Evolutionary conservation across 2,888 invertebrate species (phyloP).

Genomic region (Lottia scabra): DNA sequence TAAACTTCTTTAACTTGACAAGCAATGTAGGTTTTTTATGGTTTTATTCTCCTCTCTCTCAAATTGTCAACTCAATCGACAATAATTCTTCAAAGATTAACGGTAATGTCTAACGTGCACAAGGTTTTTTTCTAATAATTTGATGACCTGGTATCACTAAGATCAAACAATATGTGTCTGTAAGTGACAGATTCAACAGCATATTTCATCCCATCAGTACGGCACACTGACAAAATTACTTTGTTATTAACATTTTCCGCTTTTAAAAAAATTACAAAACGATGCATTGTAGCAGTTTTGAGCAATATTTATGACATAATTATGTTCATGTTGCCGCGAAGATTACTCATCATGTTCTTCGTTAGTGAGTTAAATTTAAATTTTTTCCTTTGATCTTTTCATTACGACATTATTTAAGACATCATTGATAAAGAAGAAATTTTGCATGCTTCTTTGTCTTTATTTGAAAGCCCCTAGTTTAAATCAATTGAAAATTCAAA

Average conservation of each 20-base stretch:
- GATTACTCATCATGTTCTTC: constrained; percentile 1
- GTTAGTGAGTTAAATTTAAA: constrained; percentile 4
- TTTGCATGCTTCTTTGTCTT: not conserved
- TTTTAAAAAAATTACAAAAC: not conserved
- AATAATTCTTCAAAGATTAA: not conserved
- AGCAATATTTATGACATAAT: not conserved
- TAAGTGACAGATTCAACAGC: not conserved
- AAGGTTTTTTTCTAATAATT: not conserved
- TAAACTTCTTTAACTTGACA: not conserved
- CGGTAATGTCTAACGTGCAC: not conserved
- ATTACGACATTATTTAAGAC: not conserved
- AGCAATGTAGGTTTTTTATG: constrained; percentile 1
- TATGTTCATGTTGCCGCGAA: not conserved
- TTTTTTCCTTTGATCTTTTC: constrained; percentile 4
- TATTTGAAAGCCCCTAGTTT: too few relatives aligned
- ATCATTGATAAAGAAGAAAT: not conserved
- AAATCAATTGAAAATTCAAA: too few relatives aligned
- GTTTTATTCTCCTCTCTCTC: too few relatives aligned
- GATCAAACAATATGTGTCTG: constrained; percentile 1
- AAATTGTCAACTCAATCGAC: not conserved
- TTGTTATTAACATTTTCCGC: not conserved
- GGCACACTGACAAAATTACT: not conserved
- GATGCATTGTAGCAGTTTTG: not conserved
- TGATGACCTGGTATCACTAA: not conserved
- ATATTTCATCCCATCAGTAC: not conserved